A percentile compares a stretch with the other conserved stretches of the same genome.
Evolutionary conservation across 2,888 invertebrate genomes (phyloP).

Genomic region (Julus scandinavius): DNA sequence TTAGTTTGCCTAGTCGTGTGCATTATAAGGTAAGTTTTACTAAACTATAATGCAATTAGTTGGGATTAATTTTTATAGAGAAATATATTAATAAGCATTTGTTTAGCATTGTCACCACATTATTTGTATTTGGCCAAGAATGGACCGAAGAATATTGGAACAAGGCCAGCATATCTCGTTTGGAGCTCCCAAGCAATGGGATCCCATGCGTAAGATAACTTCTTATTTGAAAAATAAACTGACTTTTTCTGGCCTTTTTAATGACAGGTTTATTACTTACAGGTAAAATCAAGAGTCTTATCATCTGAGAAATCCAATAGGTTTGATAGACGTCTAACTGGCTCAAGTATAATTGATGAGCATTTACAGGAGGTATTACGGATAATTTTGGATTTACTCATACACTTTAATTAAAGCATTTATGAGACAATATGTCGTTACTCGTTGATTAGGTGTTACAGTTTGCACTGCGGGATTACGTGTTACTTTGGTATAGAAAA

Average conservation of each 20-base stretch:
- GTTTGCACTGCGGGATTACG: conserved; percentile 83
- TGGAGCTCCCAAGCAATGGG: conserved; percentile 53
- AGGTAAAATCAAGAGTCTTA: conserved; percentile 14
- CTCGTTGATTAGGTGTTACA: conserved; percentile 68
- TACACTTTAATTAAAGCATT: not conserved
- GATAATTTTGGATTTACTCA: not conserved
- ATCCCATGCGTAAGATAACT: conserved; percentile 51
- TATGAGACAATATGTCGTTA: conserved; percentile 36
- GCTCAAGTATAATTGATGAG: conserved; percentile 86
- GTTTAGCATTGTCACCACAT: conserved; percentile 46
- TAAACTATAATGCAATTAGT: not conserved
- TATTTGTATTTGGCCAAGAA: conserved; percentile 50
- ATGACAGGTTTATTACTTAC: not conserved
- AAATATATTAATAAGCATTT: not conserved
- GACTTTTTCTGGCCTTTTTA: conserved; percentile 2
- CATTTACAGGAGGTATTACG: conserved; percentile 80
- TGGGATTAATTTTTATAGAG: no score
- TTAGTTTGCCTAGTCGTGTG: conserved; percentile 56
- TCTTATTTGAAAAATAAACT: not conserved
- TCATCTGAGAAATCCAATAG: conserved; percentile 49
- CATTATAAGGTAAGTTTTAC: conserved; percentile 37
- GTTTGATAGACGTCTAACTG: conserved; percentile 75
- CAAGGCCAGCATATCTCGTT: conserved; percentile 52
- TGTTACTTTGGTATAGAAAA: conserved; percentile 74
- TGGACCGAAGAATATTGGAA: conserved; percentile 57